Evolutionary conservation across 2,888 invertebrate genomes (phyloP), one percentile per base, ranked within the genome.

Genomic region (Oxytorus armatus): DNA sequence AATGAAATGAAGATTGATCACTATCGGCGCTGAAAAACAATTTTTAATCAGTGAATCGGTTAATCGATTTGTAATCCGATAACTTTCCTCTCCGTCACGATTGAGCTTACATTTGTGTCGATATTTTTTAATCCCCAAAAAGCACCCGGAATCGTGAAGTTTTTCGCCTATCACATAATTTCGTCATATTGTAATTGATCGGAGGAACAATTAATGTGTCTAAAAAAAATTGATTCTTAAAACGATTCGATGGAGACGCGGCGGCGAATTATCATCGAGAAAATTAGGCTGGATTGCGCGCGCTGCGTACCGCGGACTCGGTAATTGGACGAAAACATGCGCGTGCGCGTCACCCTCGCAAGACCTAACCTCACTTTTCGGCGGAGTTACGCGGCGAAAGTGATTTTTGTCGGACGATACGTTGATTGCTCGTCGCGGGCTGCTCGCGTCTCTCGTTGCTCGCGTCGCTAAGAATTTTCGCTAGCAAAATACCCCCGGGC

Each of bases 271-370:
- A 63, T 63, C 14, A n/a, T 23, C 2, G 25, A 1, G 49, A 47
- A 73, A 78, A 78, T 74, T 76, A 72, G 79, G 51, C 57, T 29
- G 69, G 42, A 65, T 63, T 42, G 55, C 47, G 75, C 44, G 39
- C 21, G 25, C 16, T n/a, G n/a, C 53, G 53, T 74, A 77, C 75
- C 81, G 76, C 69, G 78, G 80, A 76, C 75, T 77, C 79, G 83
- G 86, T 85, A 87, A 88, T 86, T 86, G 86, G 85, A 73, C 63
- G 72, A 51, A 77, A 49, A 79, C 77, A 70, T 53, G 47, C 61
- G 79, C 72, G 49, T 61, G 51, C 21, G n/a, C 49, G 29, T 42
- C 42, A 14, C 53, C 21, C 55, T n/a, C n/a, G 11, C 14, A 36
- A 11, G 21, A 16, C 11, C 29, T 14, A n/a, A 18, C n/a, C 44